A percentile compares a stretch with the other conserved stretches of the same genome.
Evolutionary conservation across 1,140 invertebrate species (phyloP).

Genomic region (Cepaea nemoralis): DNA sequence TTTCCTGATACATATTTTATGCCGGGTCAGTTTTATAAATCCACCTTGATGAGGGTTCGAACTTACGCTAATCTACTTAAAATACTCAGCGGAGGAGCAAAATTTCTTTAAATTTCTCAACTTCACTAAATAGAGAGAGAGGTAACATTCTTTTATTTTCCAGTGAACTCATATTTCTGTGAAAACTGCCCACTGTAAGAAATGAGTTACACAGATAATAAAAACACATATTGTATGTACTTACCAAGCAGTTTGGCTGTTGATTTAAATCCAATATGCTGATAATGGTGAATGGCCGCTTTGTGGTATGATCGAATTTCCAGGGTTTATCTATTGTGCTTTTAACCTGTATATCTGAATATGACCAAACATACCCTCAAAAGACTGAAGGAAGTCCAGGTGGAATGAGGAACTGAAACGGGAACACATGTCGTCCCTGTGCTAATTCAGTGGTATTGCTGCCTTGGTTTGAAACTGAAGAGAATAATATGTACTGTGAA

Average conservation of each 20-base stretch:
- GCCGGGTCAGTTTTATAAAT: too few relatives aligned
- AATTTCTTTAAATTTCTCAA: background rate
- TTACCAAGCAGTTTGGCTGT: constrained; percentile 14
- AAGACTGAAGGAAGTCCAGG: constrained; percentile 22
- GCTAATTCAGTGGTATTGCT: constrained; percentile 12
- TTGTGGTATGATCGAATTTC: constrained; percentile 57
- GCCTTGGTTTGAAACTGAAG: background rate
- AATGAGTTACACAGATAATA: background rate
- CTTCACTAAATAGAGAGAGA: background rate
- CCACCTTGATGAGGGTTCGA: too few relatives aligned
- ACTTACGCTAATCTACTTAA: too few relatives aligned
- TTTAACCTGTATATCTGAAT: constrained; percentile 71
- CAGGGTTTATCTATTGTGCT: constrained; percentile 68
- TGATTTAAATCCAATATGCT: constrained; percentile 58
- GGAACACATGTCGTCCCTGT: constrained; percentile 13
- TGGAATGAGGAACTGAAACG: constrained; percentile 31
- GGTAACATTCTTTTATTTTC: background rate
- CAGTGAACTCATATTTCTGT: background rate
- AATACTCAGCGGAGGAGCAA: too few relatives aligned
- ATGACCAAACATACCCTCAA: constrained; percentile 27
- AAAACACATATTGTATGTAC: background rate
- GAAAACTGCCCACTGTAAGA: background rate
- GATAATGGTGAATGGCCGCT: constrained; percentile 53
- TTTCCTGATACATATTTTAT: too few relatives aligned
- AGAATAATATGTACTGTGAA: too few relatives aligned